phyloP scores from a whole-genome alignment of 2,888 invertebrate genomes.

The Hirtodrosophila duncani region DNA sequence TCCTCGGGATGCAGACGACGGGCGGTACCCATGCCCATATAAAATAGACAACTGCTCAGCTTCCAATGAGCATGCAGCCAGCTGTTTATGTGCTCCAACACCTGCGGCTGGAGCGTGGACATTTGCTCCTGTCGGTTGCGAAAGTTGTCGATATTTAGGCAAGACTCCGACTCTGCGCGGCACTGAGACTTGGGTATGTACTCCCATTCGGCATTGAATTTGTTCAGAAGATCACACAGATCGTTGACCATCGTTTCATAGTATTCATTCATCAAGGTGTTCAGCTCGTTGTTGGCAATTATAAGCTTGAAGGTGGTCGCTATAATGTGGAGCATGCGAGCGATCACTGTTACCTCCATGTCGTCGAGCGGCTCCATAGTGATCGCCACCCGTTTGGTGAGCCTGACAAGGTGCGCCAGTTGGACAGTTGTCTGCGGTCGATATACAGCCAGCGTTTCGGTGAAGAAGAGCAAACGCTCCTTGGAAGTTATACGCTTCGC shows the following conservation, averaged over 20 bases:
- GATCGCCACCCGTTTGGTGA: constrained; percentile 11
- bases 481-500: constrained; percentile 16
- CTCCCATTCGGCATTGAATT: constrained; percentile 38
- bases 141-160: constrained; percentile 36
- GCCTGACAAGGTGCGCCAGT: constrained; percentile 27
- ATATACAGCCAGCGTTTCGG: constrained; percentile 18
- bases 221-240: constrained; percentile 29
- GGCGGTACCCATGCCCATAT: constrained; percentile 36
- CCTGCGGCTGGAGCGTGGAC: constrained; percentile 24
- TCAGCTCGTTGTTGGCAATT: constrained; percentile 18
- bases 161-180: constrained; percentile 38
- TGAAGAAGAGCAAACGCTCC: constrained; percentile 20
- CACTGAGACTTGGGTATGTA: constrained; percentile 42
- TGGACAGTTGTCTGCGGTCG: constrained; percentile 30
- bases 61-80: constrained; percentile 41
- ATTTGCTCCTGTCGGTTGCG: constrained; percentile 32
- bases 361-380: constrained; percentile 28
- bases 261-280: constrained; percentile 26
- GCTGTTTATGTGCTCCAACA: constrained; percentile 33
- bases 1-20: constrained; percentile 22
- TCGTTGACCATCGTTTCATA: constrained; percentile 26
- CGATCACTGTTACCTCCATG: constrained; percentile 27
- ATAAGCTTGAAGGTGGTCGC: constrained; percentile 25
- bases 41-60: constrained; percentile 33
- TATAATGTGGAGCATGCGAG: constrained; percentile 30